These are phyloP conservation scores for Botia kubotai DNA, from an alignment of 2,797 vertebrate species.

Conservation along the genomic window DNA sequence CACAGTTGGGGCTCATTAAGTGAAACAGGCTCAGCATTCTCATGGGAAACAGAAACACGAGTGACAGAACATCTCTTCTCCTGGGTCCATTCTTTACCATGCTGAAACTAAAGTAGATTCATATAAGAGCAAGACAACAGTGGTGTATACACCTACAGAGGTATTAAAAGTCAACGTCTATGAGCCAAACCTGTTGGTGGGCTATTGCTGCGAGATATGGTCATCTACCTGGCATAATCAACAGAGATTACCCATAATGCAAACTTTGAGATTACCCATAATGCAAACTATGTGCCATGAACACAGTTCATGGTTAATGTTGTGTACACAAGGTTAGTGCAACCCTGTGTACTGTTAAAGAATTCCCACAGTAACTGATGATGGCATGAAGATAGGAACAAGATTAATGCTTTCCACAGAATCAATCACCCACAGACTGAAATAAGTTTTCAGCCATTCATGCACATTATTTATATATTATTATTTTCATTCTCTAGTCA, in stretches of 20 bases:
- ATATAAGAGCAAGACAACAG: not conserved
- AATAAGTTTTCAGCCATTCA: slow-evolving; percentile 59
- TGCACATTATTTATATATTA: slow-evolving; percentile 59
- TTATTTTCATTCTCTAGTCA: slow-evolving; percentile 47
- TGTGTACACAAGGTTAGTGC: no score
- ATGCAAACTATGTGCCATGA: slow-evolving; percentile 5
- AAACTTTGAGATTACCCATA: slow-evolving; percentile 28
- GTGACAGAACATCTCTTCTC: slow-evolving; percentile 32
- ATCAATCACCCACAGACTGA: slow-evolving; percentile 61
- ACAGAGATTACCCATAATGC: slow-evolving; percentile 24
- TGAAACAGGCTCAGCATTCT: slow-evolving; percentile 38
- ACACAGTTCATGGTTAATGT: slow-evolving; percentile 23
- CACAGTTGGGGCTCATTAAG: slow-evolving; percentile 51
- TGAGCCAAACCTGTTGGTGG: slow-evolving; percentile 20
- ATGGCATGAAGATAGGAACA: slow-evolving; percentile 51
- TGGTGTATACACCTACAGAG: not conserved
- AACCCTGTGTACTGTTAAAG: slow-evolving; percentile 30
- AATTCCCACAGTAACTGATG: slow-evolving; percentile 53
- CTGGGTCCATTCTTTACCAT: not conserved
- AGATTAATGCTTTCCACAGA: slow-evolving; percentile 59
- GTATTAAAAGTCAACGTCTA: not conserved
- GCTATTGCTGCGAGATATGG: not conserved
- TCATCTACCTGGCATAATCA: slow-evolving; percentile 34
- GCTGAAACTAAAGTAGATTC: not conserved
- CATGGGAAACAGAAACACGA: slow-evolving; percentile 26